A percentile compares a stretch with the other conserved stretches of the same genome.
Evolutionary conservation across 2,113 vertebrate species (phyloP).

Genomic region (Talpa occidentalis): DNA sequence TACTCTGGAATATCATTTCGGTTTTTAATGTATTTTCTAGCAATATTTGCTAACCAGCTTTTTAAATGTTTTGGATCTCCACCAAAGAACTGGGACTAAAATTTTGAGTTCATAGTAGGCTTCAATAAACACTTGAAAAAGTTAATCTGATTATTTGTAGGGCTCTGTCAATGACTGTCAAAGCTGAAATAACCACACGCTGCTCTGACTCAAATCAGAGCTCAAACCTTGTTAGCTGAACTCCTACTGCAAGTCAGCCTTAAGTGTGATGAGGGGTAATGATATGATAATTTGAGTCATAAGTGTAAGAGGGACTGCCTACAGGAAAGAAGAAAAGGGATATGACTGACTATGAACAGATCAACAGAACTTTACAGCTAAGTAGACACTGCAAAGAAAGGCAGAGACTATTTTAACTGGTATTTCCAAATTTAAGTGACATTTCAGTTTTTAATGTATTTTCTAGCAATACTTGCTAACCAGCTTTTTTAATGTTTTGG

Average conservation of each 20-base stretch:
- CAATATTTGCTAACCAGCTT: slow-evolving; percentile 3
- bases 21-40: background rate
- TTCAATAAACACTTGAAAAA: background rate
- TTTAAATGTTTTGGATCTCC: background rate
- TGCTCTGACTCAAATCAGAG: background rate
- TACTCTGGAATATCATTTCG: background rate
- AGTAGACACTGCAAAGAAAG: background rate
- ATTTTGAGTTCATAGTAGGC: background rate
- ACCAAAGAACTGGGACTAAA: background rate
- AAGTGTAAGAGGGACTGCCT: background rate
- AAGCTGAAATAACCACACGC: background rate
- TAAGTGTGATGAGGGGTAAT: background rate
- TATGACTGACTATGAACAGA: background rate
- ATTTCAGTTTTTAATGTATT: background rate
- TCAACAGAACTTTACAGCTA: background rate
- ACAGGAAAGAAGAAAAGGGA: background rate
- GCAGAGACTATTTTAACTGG: background rate
- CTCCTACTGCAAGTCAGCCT: background rate
- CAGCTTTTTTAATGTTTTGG: background rate
- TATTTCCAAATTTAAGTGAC: background rate
- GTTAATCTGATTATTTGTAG: background rate
- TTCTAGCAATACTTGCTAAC: slow-evolving; percentile 26
- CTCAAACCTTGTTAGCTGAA: background rate
- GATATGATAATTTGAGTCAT: background rate
- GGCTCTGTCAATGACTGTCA: background rate